Percentiles rank a stretch among this genome's conserved stretches.
Evolutionary conservation across 2,888 invertebrate species (phyloP).

Genomic region (Drosophila pegasa): DNA sequence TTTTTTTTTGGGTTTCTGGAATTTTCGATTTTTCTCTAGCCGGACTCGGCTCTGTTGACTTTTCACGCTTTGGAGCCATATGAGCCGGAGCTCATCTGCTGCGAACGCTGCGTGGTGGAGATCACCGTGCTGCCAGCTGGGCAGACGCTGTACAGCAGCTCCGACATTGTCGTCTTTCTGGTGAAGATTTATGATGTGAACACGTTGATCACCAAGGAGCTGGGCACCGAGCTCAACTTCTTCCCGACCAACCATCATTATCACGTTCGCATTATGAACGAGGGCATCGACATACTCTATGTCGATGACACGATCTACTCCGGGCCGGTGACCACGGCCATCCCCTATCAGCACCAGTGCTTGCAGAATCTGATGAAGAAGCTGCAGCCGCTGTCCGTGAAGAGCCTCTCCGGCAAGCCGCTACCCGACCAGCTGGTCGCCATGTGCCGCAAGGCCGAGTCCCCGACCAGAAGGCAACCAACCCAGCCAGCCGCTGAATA

Average conservation of each 20-base stretch:
- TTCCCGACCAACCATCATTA: conserved; percentile 63
- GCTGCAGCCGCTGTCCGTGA: conserved; percentile 44
- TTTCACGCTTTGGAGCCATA: conserved; percentile 59
- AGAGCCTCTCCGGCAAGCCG: conserved; percentile 46
- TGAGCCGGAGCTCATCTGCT: conserved; percentile 65
- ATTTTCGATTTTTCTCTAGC: conserved; percentile 38
- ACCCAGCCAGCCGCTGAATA: not conserved
- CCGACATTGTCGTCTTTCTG: conserved; percentile 53
- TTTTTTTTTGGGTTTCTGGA: not conserved
- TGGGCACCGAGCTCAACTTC: conserved; percentile 60
- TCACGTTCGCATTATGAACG: conserved; percentile 53
- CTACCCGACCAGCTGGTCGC: conserved; percentile 42
- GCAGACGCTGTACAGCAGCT: conserved; percentile 36
- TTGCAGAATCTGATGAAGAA: conserved; percentile 47
- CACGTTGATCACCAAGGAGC: conserved; percentile 56
- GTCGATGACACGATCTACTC: conserved; percentile 53
- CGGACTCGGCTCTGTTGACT: conserved; percentile 45
- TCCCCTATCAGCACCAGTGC: conserved; percentile 45
- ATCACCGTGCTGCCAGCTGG: conserved; percentile 61
- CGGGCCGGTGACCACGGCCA: not conserved
- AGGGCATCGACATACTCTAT: conserved; percentile 63
- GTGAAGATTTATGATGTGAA: conserved; percentile 49
- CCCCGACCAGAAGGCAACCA: conserved; percentile 6
- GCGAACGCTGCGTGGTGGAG: conserved; percentile 50
- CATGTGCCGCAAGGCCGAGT: conserved; percentile 41